Evolutionary conservation across 2,888 invertebrate genomes (phyloP), one percentile per base, ranked within the genome.

Genomic region (Griposia aprilina): DNA sequence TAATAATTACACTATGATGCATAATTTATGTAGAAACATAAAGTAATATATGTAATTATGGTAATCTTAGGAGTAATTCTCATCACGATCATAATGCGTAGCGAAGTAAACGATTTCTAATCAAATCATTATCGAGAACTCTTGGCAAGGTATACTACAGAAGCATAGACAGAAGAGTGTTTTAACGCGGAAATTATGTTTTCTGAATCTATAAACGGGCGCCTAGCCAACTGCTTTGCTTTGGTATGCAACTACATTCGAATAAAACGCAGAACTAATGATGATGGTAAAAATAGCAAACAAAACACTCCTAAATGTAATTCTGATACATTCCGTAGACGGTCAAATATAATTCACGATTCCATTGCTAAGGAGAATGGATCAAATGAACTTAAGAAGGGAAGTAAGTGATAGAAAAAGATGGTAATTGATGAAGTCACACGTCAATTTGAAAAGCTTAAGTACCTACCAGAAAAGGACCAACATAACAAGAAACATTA

Each of bases 81-180:
- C 50, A 67, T 67, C 75, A 84, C 73, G 83, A 63, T 63, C 55
- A 59, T 74, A 85, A 81, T 63, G 62, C 81, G 10, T n/a, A 62
- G 48, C 63, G 41, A 69, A 82, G 62, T 85, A 59, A 70, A 76
- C 10, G 60, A 82, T 74, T 82, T 60, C 60, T 78, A 70, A 78
- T 75, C 75, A 73, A 86, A 73, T 15, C 72, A 78, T 52, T 86
- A 78, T n/a, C 52, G 62, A 41, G 50, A 86, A 84, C 67, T 78
- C 74, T 76, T 86, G 78, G 70, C 78, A 81, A 13, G 41, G 55
- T 13, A n/a, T n/a, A 41, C 73, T 63, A n/a, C 52, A 60, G 26
- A 48, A 7, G 74, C 74, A 84, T 82, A 82, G 50, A 67, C n/a
- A 70, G 57, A 67, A 68, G 48, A 76, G 26, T 74, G 30, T 74